A percentile compares a stretch with the other conserved stretches of the same genome.
These are phyloP conservation scores for Philhelius pedissequus DNA, from an alignment of 2,888 invertebrate genomes.

Conservation along the genomic window DNA sequence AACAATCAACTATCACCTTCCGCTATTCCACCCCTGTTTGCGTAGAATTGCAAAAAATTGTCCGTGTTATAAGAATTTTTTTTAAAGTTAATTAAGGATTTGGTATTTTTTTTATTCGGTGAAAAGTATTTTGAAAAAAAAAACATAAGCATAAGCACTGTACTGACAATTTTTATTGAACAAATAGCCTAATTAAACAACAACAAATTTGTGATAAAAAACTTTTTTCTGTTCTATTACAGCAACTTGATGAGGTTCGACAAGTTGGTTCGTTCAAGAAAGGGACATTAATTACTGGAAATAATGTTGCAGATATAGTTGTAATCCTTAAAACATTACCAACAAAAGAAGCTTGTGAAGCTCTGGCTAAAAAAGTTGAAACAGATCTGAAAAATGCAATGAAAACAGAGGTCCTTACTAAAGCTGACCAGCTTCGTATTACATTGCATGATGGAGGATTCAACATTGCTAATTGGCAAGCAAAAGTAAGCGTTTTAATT, in stretches of 20 bases:
- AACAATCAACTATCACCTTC: no score
- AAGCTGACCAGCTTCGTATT: slow-evolving; percentile 80
- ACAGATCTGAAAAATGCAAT: slow-evolving; percentile 90
- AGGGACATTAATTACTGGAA: slow-evolving; percentile 97
- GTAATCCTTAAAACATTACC: slow-evolving; percentile 97
- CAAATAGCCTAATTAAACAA: no score
- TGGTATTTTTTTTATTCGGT: no score
- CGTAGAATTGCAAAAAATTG: no score
- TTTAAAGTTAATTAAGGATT: no score
- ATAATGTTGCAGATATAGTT: slow-evolving; percentile 97
- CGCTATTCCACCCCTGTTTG: no score
- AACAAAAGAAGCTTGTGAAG: slow-evolving; percentile 96
- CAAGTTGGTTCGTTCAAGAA: slow-evolving; percentile 99
- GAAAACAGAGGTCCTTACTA: slow-evolving; percentile 82
- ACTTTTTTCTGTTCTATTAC: slow-evolving; percentile 47
- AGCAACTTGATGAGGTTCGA: slow-evolving; percentile 95
- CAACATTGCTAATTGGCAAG: slow-evolving; percentile 90
- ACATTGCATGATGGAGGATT: slow-evolving; percentile 88
- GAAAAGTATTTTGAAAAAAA: no score
- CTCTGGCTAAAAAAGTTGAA: slow-evolving; percentile 90
- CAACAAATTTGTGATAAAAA: background rate
- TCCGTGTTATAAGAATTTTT: no score
- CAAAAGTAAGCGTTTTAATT: slow-evolving; percentile 93
- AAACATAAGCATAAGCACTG: no score
- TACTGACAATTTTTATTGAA: no score